These are phyloP conservation scores for Planiliza haematocheilus DNA, from an alignment of 2,113 vertebrate genomes.

Conservation along the genomic window DNA sequence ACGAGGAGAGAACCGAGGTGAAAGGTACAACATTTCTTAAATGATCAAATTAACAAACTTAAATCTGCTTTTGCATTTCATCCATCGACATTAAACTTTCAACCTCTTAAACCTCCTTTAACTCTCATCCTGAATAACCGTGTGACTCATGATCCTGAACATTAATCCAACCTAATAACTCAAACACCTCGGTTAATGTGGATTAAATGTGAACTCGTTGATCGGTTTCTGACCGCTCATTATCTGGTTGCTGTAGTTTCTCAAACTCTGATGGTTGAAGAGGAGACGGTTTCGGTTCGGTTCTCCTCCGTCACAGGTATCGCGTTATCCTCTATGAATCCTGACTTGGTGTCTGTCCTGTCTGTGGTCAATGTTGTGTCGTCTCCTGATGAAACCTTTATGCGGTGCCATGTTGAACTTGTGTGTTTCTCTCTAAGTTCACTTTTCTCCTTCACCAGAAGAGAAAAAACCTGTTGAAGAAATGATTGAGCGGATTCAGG, in stretches of 20 bases:
- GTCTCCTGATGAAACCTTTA: not conserved
- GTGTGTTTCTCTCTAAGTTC: constrained; percentile 20
- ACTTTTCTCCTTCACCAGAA: constrained; percentile 72
- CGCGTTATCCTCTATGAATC: not conserved
- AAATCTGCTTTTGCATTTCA: constrained; percentile 7
- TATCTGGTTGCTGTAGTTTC: constrained; percentile 50
- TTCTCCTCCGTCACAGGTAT: constrained; percentile 64
- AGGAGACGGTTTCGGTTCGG: constrained; percentile 57
- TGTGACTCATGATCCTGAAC: constrained; percentile 8
- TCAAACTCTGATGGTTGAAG: constrained; percentile 61
- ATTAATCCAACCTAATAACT: constrained; percentile 19
- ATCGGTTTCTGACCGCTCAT: constrained; percentile 11
- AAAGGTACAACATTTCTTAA: constrained; percentile 62
- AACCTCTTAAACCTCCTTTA: constrained; percentile 20
- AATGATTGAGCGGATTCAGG: constrained; percentile 81
- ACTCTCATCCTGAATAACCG: constrained; percentile 11
- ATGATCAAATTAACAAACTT: not conserved
- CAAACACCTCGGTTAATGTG: not conserved
- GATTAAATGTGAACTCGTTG: not conserved
- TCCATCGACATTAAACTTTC: constrained; percentile 8
- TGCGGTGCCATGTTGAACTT: not conserved
- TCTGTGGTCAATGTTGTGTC: not conserved
- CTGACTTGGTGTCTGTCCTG: not conserved
- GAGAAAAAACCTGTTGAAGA: constrained; percentile 81
- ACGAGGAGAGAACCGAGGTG: constrained; percentile 67